Conservation (phyloP, 1,140 invertebrate species). For the Meloidogyne hapla region DNA sequence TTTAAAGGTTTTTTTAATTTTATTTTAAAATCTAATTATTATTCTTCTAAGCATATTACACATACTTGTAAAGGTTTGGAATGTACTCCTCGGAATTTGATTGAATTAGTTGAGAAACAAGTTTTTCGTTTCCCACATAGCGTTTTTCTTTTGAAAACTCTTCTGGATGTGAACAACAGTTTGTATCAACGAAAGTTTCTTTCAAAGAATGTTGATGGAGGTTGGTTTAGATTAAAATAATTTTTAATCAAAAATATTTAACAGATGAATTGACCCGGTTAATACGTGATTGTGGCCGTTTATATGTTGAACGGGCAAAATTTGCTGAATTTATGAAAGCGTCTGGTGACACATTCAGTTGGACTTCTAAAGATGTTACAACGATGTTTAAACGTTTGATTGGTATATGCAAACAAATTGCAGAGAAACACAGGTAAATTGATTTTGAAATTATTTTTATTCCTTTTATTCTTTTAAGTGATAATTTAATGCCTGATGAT, state of each 20-base stretch:
- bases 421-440: slow-evolving; percentile 13
- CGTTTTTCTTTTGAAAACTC: slow-evolving; percentile 9
- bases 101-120: neutral
- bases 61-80: neutral
- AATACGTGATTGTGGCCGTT: slow-evolving; percentile 20
- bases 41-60: slow-evolving; percentile 17
- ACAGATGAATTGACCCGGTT: slow-evolving; percentile 5
- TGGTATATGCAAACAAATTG: neutral
- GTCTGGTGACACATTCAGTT: neutral
- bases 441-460: neutral
- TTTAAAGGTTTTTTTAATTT: slow-evolving; percentile 15
- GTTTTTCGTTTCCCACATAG: slow-evolving; percentile 13
- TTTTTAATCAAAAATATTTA: neutral
- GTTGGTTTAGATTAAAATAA: neutral
- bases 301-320: slow-evolving; percentile 9
- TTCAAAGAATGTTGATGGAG: neutral
- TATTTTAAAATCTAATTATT: neutral
- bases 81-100: slow-evolving; percentile 18
- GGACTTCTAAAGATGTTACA: neutral
- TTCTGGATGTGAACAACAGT: slow-evolving; percentile 11
- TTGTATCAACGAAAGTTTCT: slow-evolving; percentile 15
- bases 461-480: slow-evolving; percentile 4
- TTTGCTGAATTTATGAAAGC: neutral
- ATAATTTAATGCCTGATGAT: slow-evolving; percentile 14
- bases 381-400: neutral